Base-by-base conservation (phyloP, 30 jellyfish, hydroid and myxozoan genomes). In the Aurelia sp. region DNA sequence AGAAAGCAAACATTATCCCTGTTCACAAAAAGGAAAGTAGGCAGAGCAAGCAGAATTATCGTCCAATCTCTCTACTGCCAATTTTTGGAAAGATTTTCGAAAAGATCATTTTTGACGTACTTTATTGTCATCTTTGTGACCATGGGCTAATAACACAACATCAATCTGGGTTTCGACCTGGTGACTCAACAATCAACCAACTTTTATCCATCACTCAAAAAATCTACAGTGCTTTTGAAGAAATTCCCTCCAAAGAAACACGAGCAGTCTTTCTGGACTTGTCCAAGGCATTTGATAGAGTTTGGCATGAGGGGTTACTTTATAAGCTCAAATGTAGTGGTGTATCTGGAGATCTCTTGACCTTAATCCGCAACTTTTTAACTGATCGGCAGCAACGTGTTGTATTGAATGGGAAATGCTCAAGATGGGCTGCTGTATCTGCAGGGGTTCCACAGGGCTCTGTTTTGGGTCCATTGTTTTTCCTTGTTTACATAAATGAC, bases 251-350 rank as follows among this genome's bases (percentile, higher is more conserved):
- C 82, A 80, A 80, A 80, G 83, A 64, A 65, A 80, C 83, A 80
- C 83, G 92, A 30, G 86, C 86, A 30, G 89, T 82, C 78, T 82
- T 82, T 82, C 86, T 82, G 68, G 92, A 82, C 74, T 40, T 72
- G 74, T 71, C 78, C 47, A 82, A 70, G 92, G 88, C 92, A 70
- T 81, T 81, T 53, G 91, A 81, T 41, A 81, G 85, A 81, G 91
- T 81, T 31, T 70, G 91, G 74, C 91, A 82, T 82, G 86, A 71
- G 78, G 86, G 92, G 41, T 59, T 82, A 71, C 89, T 82, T 37
- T 82, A 69, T 57, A 82, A 70, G 63, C 69, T 82, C 59, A 57
- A 52, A 82, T 69, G 92, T 48, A 69, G 44, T 53, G 92, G 88
- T 65, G 63, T 73, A 20, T 69, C 79, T 69, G 92, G 92, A 59